Evolutionary conservation across 1,140 invertebrate species (phyloP).

Genomic region (Tribolium madens): DNA sequence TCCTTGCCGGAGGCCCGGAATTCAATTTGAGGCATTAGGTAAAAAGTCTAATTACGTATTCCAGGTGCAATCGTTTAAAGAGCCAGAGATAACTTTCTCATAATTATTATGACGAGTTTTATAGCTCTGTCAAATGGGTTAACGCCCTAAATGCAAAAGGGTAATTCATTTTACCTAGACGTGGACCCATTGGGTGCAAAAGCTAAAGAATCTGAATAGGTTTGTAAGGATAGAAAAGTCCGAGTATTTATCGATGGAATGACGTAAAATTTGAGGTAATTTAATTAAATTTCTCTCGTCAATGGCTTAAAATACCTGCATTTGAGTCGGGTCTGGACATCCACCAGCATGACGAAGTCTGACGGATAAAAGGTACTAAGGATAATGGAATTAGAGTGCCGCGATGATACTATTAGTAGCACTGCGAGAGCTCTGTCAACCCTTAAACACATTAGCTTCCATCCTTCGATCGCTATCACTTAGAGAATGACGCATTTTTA

Average conservation of each 20-base stretch:
- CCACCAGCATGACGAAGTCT: slow-evolving; percentile 49
- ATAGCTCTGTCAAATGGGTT: slow-evolving; percentile 14
- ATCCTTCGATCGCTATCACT: slow-evolving; percentile 51
- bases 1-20: neutral
- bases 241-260: neutral
- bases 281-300: slow-evolving; percentile 40
- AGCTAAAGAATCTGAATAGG: neutral
- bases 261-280: slow-evolving; percentile 8
- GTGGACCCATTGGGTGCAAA: neutral
- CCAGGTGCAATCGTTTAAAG: slow-evolving; percentile 28
- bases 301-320: slow-evolving; percentile 36
- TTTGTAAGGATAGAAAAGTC: neutral
- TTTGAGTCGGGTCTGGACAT: slow-evolving; percentile 39
- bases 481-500: slow-evolving; percentile 36
- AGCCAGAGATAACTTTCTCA: slow-evolving; percentile 15
- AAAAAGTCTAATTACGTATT: slow-evolving; percentile 35
- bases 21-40: slow-evolving; percentile 23
- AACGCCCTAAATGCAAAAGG: slow-evolving; percentile 13
- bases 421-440: slow-evolving; percentile 50
- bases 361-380: slow-evolving; percentile 52
- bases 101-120: slow-evolving; percentile 9
- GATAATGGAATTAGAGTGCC: slow-evolving; percentile 56
- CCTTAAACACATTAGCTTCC: slow-evolving; percentile 53
- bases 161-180: slow-evolving; percentile 15
- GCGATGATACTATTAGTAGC: slow-evolving; percentile 55